Evolutionary conservation across 2,888 invertebrate genomes (phyloP).

Genomic region (Limnephilus lunatus): DNA sequence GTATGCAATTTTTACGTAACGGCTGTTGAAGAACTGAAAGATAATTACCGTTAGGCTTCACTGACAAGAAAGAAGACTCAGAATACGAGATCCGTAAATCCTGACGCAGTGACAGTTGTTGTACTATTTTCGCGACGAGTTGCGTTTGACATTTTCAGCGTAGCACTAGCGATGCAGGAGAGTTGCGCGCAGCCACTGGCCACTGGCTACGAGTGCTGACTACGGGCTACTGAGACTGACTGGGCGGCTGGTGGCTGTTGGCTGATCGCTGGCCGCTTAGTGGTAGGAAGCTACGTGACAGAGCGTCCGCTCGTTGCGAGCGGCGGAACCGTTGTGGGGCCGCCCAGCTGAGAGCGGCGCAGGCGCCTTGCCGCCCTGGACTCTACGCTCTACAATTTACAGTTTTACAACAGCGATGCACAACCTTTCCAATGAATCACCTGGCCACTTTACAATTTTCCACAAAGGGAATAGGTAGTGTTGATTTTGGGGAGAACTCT

Average conservation of each 20-base stretch:
- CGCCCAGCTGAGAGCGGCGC: slow-evolving; percentile 70
- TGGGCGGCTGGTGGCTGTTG: too few species aligned
- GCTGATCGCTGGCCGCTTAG: slow-evolving; percentile 73
- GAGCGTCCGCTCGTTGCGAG: slow-evolving; percentile 73
- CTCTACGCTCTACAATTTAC: background rate
- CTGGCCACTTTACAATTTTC: background rate
- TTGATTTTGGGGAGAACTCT: background rate
- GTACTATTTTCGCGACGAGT: slow-evolving; percentile 71
- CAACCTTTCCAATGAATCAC: background rate
- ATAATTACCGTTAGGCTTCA: slow-evolving; percentile 41
- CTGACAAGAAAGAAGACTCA: slow-evolving; percentile 11
- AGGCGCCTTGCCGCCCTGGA: slow-evolving; percentile 43
- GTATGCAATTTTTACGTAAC: slow-evolving; percentile 7
- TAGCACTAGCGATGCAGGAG: slow-evolving; percentile 62
- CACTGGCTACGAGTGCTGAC: background rate
- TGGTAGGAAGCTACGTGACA: slow-evolving; percentile 67
- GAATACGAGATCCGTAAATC: slow-evolving; percentile 68
- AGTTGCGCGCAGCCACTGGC: slow-evolving; percentile 71
- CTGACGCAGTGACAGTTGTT: slow-evolving; percentile 70
- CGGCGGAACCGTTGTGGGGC: slow-evolving; percentile 73
- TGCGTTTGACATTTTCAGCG: slow-evolving; percentile 66
- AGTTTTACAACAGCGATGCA: background rate
- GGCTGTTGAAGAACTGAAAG: background rate
- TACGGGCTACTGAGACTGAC: background rate
- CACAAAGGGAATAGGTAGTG: background rate